These are phyloP conservation scores for Belgica antarctica DNA, from an alignment of 2,888 invertebrate species.

Conservation along the genomic window DNA sequence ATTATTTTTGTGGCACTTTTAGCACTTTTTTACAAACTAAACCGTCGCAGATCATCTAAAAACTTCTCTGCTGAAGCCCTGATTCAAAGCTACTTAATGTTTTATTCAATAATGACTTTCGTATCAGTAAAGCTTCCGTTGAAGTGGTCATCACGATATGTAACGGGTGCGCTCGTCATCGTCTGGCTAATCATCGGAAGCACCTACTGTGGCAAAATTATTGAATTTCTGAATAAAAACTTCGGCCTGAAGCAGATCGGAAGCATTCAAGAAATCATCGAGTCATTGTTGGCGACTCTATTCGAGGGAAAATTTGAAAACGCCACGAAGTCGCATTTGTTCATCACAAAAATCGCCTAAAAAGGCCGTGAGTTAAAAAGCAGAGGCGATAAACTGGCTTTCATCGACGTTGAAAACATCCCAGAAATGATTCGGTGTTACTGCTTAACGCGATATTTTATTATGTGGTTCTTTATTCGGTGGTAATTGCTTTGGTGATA, in stretches of 20 bases:
- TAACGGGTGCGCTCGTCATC: slow-evolving; percentile 2
- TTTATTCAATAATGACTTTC: slow-evolving; percentile 27
- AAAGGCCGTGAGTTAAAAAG: slow-evolving; percentile 7
- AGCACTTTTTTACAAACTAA: background rate
- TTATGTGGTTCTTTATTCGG: too few relatives aligned
- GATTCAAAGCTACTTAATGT: background rate
- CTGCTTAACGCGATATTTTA: too few relatives aligned
- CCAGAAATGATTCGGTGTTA: background rate
- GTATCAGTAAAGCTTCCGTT: slow-evolving; percentile 22
- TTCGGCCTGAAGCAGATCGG: slow-evolving; percentile 24
- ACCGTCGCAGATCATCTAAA: too few relatives aligned
- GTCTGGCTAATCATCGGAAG: slow-evolving; percentile 25
- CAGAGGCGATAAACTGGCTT: background rate
- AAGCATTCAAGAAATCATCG: slow-evolving; percentile 28
- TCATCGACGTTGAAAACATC: slow-evolving; percentile 20
- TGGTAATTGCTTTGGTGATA: too few relatives aligned
- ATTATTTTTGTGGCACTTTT: background rate
- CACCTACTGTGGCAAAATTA: slow-evolving; percentile 23
- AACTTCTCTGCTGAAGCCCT: background rate
- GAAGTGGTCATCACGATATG: slow-evolving; percentile 20
- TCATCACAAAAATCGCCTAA: background rate
- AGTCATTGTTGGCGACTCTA: slow-evolving; percentile 9
- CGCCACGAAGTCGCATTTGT: slow-evolving; percentile 8
- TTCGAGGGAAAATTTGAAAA: slow-evolving; percentile 32
- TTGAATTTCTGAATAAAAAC: slow-evolving; percentile 28